A percentile compares a stretch with the other conserved stretches of the same genome.
Conservation (phyloP, 2,888 invertebrate species). For the Sinopyrophorus schimmeli region DNA sequence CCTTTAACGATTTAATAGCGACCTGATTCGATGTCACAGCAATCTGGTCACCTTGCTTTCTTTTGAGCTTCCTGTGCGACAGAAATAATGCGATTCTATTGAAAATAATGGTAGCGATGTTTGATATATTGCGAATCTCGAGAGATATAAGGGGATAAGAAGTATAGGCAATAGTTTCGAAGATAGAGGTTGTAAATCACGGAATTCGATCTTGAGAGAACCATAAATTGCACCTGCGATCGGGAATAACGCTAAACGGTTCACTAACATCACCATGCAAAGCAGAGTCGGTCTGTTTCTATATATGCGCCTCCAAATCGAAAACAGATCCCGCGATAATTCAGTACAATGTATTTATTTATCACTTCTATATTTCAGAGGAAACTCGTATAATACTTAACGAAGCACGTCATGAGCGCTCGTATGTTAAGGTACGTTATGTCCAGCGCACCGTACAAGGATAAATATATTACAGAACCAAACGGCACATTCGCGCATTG, state of each 20-base stretch:
- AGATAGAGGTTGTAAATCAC: constrained; percentile 56
- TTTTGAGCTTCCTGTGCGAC: constrained; percentile 39
- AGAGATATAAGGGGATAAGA: constrained; percentile 54
- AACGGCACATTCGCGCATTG: constrained; percentile 30
- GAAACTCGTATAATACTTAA: constrained; percentile 37
- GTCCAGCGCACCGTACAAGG: constrained; percentile 30
- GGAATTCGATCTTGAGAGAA: constrained; percentile 55
- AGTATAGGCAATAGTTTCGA: constrained; percentile 55
- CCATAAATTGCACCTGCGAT: constrained; percentile 57
- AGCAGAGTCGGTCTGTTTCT: constrained; percentile 43
- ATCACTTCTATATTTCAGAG: constrained; percentile 46
- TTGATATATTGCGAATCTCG: constrained; percentile 53
- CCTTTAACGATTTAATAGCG: constrained; percentile 27
- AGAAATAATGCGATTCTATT: constrained; percentile 52
- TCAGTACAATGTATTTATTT: constrained; percentile 50
- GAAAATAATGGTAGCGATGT: constrained; percentile 49
- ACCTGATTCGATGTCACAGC: constrained; percentile 21
- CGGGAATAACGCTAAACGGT: constrained; percentile 50
- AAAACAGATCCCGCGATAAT: constrained; percentile 49
- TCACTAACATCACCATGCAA: constrained; percentile 48
- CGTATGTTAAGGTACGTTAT: constrained; percentile 25
- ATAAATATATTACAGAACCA: constrained; percentile 30
- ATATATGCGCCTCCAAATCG: constrained; percentile 42
- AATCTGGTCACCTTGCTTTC: constrained; percentile 23
- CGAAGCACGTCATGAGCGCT: constrained; percentile 31